phyloP scores from a whole-genome alignment of 2,797 vertebrate genomes.

The Telmatherina bonti region DNA sequence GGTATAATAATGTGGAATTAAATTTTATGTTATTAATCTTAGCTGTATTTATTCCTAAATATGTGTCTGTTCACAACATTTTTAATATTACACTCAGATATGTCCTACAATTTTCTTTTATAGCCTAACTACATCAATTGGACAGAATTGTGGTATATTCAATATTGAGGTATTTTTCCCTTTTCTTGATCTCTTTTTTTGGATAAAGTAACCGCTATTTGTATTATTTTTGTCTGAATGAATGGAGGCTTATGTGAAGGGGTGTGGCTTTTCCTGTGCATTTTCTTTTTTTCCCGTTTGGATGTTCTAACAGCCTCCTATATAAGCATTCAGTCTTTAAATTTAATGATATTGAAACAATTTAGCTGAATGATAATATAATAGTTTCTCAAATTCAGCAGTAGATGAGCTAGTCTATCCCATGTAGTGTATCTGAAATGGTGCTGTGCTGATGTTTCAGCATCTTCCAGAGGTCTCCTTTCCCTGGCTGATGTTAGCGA shows the following conservation, averaged over 20 bases:
- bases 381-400: constrained; percentile 40
- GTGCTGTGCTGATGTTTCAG: constrained; percentile 77
- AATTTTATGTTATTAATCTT: background rate
- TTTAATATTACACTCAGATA: background rate
- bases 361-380: constrained; percentile 23
- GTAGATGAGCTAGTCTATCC: constrained; percentile 54
- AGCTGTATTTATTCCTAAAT: background rate
- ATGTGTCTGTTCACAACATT: background rate
- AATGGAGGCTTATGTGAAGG: constrained; percentile 27
- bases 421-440: constrained; percentile 65
- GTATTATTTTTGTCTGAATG: constrained; percentile 20
- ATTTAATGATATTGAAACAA: constrained; percentile 16
- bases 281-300: constrained; percentile 1
- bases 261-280: constrained; percentile 43
- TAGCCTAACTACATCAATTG: background rate
- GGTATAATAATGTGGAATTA: background rate
- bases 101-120: constrained; percentile 5
- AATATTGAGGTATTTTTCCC: too few relatives aligned
- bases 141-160: background rate
- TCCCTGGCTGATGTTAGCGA: constrained; percentile 78
- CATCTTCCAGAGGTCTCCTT: constrained; percentile 71
- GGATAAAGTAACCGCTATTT: background rate
- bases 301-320: background rate
- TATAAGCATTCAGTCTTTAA: constrained; percentile 17
- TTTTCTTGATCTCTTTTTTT: too few relatives aligned